Conservation (phyloP, 2,113 vertebrate species). For the Neolamprologus caudopunctatus region DNA sequence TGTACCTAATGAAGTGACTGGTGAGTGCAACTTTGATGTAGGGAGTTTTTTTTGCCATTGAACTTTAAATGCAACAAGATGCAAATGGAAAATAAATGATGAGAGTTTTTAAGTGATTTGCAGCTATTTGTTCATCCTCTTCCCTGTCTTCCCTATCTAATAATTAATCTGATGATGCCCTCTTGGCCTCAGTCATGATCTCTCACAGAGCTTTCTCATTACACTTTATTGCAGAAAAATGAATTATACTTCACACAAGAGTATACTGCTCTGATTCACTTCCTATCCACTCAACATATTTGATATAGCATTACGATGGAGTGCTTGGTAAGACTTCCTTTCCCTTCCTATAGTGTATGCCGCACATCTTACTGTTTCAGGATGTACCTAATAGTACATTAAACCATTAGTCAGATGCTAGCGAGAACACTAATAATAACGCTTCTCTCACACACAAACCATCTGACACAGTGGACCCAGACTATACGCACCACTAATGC, state of each 20-base stretch:
- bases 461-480: neutral
- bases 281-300: neutral
- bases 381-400: constrained; percentile 29
- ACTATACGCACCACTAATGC: constrained; percentile 44
- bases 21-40: neutral
- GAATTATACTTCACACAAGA: neutral
- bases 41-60: accelerated
- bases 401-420: constrained; percentile 39
- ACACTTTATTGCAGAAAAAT: neutral
- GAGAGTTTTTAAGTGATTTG: neutral
- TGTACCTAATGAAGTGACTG: neutral
- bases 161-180: neutral
- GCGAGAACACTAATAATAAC: constrained; percentile 24
- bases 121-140: neutral
- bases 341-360: neutral
- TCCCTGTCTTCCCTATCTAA: neutral
- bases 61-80: neutral
- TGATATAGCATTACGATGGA: neutral
- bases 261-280: neutral
- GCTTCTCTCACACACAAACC: neutral
- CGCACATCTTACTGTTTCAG: neutral
- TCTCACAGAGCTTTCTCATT: neutral
- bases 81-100: neutral
- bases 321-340: neutral
- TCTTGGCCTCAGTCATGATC: neutral